Conservation (phyloP, 2,888 invertebrate genomes). For the Tenthredo amoena region DNA sequence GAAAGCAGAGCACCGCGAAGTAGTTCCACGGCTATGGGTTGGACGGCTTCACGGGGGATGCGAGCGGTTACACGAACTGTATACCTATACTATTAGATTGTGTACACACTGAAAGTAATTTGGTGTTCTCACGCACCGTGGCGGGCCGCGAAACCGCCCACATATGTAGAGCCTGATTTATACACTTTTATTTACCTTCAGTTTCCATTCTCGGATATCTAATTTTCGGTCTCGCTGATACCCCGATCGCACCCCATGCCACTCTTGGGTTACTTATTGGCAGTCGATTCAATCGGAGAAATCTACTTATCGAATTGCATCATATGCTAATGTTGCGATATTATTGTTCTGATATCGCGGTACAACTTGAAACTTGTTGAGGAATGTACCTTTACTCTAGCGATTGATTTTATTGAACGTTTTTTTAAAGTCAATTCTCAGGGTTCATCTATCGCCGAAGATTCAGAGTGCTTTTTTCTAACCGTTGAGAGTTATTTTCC, state of each 20-base stretch:
- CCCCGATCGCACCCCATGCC: not conserved
- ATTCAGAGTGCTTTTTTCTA: not conserved
- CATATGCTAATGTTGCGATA: not conserved
- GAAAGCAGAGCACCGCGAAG: slow-evolving; percentile 26
- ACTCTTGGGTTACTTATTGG: not conserved
- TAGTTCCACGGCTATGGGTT: slow-evolving; percentile 2
- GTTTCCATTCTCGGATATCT: slow-evolving; percentile 6
- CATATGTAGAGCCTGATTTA: slow-evolving; percentile 32
- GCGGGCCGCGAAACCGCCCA: slow-evolving; percentile 22
- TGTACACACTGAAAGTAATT: slow-evolving; percentile 50
- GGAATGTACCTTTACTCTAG: not conserved
- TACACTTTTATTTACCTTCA: slow-evolving; percentile 11
- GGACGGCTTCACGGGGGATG: not conserved
- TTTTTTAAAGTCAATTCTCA: not conserved
- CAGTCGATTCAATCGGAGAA: not conserved
- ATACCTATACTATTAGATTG: slow-evolving; percentile 43
- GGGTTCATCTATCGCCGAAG: not conserved
- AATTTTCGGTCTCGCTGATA: not conserved
- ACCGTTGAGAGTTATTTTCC: not conserved
- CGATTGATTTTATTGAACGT: not conserved
- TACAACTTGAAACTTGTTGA: slow-evolving; percentile 6
- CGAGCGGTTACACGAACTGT: slow-evolving; percentile 19
- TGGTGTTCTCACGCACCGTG: slow-evolving; percentile 34
- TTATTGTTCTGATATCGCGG: not conserved
- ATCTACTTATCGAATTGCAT: not conserved